Base-by-base conservation (phyloP, 2,888 invertebrate genomes). In the Mythimna impura region DNA sequence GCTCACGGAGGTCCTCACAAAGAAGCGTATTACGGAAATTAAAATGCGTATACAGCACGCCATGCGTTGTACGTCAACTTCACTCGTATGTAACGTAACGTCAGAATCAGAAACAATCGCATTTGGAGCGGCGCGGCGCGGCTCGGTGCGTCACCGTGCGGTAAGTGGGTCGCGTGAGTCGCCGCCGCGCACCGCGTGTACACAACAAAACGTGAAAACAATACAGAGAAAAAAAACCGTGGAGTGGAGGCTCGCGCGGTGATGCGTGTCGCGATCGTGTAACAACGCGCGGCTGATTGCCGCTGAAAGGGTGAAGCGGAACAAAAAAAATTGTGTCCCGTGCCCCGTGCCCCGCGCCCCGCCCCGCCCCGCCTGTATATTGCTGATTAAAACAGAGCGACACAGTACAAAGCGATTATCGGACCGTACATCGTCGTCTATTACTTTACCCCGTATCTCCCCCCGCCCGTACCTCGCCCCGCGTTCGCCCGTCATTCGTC, bases 371-470 rank as follows among this genome's bases (percentile, higher is more conserved):
- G 84, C 82, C 89, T 87, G 88, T 88, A 90, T 90, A 89, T 88
- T 91, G 91, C 93, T 95, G 95, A 95, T 95, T 95, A 94, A 93
- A 94, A 93, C 91, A 87, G 89, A 90, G 88, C 88, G 87, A 88
- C 88, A 85, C 86, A 84, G 89, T 85, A 94, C 95, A 94, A 95
- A 94, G 95, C 94, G 94, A 94, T 94, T 94, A 93, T 91, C 93
- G 92, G 94, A 93, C 92, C 94, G 93, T 91, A 88, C 90, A 85
- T 80, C 72, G 82, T 82, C 91, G 88, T 89, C 93, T 92, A 91
- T 91, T 91, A 90, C 91, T 90, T 89, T 84, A 87, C 73, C 73
- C 77, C 74, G 60, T 54, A 30, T 47, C 20, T 47, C 62, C n/a
- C 34, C 43, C 60, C 50, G 58, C 57, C 57, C 50, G 72, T 63